Base-by-base conservation (phyloP, 1,140 invertebrate genomes). In the Macrobrachium rosenbergii region DNA sequence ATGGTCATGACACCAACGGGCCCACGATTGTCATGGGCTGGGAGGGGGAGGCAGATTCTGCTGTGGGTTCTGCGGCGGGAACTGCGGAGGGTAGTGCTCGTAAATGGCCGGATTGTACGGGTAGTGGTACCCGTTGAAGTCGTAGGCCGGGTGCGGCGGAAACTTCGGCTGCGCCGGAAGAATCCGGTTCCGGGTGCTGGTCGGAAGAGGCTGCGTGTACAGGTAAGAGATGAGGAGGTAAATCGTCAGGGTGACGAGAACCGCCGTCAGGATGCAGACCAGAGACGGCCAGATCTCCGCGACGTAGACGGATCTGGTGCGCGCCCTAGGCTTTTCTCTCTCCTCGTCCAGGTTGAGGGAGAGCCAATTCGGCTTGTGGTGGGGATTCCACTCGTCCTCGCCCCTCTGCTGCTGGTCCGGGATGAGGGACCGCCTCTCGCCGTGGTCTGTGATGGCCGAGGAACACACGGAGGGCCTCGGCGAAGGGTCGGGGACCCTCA, bases 281-380 rank as follows among this genome's bases (percentile, higher is more conserved):
- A 87, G 67, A 10, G 84, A 87, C 17, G 84, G 84, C 84, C 84
- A 87, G 17, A 87, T 82, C 67, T 87, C 84, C 0, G 84, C 84
- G 23, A 87, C 84, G 28, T 87, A 87, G 37, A 87, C 78, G 2
- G 76, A 75, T 21, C 78, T 76, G 7, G 37, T 11, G 0, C 28
- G 17, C 17, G 67, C 23, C 21, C 78, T 43, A 8, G 37, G 28
- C 69, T 87, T 87, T 21, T 67, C 75, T 0, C 59, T 43, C 5
- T 76, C 72, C 16, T 76, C 52, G 17, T 43, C 78, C 37, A 87
- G 16, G 69, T 82, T 87, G 3, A 87, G 69, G 37, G 84, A 87
- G 16, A 87, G 52, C 84, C 84, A 87, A 59, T 73, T 87, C 37
- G 84, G 84, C 52, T 87, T 87, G 8, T 67, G 77, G n/a, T 45